Conservation (phyloP, 2,888 invertebrate genomes). For the Holacanthella duospinosa region DNA sequence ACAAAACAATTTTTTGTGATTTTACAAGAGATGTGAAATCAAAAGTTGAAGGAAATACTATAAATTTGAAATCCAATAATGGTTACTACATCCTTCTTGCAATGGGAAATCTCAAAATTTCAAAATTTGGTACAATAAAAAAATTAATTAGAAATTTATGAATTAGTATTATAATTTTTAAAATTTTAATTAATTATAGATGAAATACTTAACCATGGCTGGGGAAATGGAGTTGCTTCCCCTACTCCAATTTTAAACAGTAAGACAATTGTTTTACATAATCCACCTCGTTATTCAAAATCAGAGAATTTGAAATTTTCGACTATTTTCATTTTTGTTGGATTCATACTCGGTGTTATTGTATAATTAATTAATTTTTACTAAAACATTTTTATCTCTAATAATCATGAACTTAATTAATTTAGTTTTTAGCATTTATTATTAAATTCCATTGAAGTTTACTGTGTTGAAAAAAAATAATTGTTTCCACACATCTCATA, state of each 20-base stretch:
- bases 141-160: background rate
- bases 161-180: background rate
- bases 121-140: background rate
- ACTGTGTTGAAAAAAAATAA: too few species aligned
- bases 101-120: background rate
- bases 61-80: background rate
- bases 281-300: background rate
- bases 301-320: too few species aligned
- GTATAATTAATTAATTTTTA: too few species aligned
- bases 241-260: background rate
- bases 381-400: too few species aligned
- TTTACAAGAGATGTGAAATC: background rate
- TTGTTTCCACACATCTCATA: too few species aligned
- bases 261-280: background rate
- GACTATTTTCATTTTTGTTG: too few species aligned
- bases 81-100: background rate
- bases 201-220: background rate
- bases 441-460: background rate
- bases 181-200: background rate
- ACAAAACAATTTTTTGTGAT: background rate
- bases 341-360: too few species aligned
- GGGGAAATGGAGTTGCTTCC: background rate
- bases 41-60: background rate
- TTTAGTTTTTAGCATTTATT: background rate
- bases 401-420: too few species aligned